Evolutionary conservation across 2,113 vertebrate species (phyloP).

Genomic region (Elephas maximus): DNA sequence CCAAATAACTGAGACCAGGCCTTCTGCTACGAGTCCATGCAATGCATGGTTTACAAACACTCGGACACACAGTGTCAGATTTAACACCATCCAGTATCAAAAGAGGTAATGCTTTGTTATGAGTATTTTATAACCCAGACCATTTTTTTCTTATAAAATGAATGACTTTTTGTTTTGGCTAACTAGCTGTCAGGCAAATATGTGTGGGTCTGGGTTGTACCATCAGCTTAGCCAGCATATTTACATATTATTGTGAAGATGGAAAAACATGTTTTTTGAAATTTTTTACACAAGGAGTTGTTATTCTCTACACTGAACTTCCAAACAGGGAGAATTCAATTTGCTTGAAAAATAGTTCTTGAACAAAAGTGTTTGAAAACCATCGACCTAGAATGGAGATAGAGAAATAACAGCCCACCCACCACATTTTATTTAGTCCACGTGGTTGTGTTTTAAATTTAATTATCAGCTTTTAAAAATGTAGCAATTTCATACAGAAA

Average conservation of each 20-base stretch:
- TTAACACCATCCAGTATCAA: background rate
- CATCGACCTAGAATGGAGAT: background rate
- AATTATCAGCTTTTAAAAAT: background rate
- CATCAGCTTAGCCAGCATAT: background rate
- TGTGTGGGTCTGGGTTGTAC: background rate
- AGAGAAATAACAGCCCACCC: background rate
- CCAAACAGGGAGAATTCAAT: background rate
- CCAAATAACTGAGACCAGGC: background rate
- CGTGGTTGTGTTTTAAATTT: conserved; percentile 20
- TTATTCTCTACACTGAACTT: background rate
- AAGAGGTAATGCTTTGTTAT: background rate
- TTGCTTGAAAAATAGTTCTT: conserved; percentile 13
- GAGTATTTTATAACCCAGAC: background rate
- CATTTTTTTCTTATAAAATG: background rate
- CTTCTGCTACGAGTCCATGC: background rate
- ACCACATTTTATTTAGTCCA: background rate
- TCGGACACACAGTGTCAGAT: background rate
- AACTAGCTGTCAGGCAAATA: background rate
- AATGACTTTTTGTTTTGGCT: background rate
- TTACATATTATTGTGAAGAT: background rate
- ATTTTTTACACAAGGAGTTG: background rate
- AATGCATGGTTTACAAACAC: background rate
- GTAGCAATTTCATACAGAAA: background rate
- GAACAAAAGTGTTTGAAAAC: background rate
- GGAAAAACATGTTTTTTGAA: background rate